These are phyloP conservation scores for Holotrichia oblita DNA, from an alignment of 1,140 invertebrate genomes.

Conservation along the genomic window DNA sequence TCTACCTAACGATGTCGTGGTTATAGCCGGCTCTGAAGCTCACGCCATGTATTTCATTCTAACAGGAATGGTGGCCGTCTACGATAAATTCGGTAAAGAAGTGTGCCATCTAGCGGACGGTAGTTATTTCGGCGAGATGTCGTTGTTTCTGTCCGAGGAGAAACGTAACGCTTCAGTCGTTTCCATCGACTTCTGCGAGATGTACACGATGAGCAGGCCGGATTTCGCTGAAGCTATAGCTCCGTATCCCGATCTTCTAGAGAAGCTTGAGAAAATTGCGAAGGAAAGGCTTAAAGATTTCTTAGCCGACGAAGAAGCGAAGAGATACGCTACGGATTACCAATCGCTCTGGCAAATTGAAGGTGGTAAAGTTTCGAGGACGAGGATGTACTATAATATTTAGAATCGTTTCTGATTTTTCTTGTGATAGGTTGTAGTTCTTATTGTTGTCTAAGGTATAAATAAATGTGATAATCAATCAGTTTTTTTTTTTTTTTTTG, in stretches of 20 bases:
- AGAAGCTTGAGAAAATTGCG: slow-evolving; percentile 44
- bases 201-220: slow-evolving; percentile 61
- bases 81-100: slow-evolving; percentile 67
- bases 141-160: slow-evolving; percentile 64
- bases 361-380: background rate
- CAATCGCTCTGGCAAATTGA: background rate
- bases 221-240: slow-evolving; percentile 59
- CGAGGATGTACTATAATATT: background rate
- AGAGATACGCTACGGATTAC: background rate
- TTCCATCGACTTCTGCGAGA: slow-evolving; percentile 67
- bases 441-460: too few species aligned
- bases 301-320: background rate
- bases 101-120: slow-evolving; percentile 58
- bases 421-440: too few species aligned
- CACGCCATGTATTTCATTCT: slow-evolving; percentile 69
- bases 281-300: slow-evolving; percentile 41
- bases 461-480: too few species aligned
- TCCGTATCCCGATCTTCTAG: slow-evolving; percentile 44
- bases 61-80: slow-evolving; percentile 66
- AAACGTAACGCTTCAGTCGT: slow-evolving; percentile 63
- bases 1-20: slow-evolving; percentile 58
- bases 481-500: too few species aligned
- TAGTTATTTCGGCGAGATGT: slow-evolving; percentile 53
- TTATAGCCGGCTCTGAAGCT: slow-evolving; percentile 64
- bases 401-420: background rate